Conservation (phyloP, 64 coral and sea anemone genomes). For the Orbicella faveolata region DNA sequence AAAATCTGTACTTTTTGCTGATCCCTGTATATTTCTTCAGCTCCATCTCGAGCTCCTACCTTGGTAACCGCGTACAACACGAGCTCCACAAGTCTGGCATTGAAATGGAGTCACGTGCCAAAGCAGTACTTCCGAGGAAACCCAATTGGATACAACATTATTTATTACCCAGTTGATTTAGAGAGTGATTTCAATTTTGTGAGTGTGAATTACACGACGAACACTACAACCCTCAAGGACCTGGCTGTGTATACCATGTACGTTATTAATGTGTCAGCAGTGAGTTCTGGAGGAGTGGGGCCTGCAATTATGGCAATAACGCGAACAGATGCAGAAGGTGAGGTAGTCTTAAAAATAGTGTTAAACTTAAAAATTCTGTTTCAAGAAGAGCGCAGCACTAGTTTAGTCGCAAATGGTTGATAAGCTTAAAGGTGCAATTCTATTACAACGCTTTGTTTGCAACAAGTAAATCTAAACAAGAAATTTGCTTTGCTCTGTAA, state of each 20-base stretch:
- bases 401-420: too few species aligned
- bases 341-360: neutral
- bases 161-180: neutral
- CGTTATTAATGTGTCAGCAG: slow-evolving; percentile 15
- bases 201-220: neutral
- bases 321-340: neutral
- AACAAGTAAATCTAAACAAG: too few species aligned
- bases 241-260: neutral
- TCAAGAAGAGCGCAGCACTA: too few species aligned
- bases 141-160: neutral
- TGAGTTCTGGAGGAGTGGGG: neutral
- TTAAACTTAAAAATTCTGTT: neutral
- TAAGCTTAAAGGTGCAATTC: too few species aligned
- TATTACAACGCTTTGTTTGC: too few species aligned
- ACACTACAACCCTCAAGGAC: neutral
- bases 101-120: neutral
- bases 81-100: neutral
- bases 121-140: neutral
- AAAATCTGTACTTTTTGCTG: too few species aligned
- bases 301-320: neutral
- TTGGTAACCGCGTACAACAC: neutral
- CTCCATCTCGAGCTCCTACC: neutral
- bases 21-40: neutral
- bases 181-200: neutral
- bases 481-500: too few species aligned